Conservation (phyloP, 2,113 vertebrate species). For the Callionymus lyra region DNA sequence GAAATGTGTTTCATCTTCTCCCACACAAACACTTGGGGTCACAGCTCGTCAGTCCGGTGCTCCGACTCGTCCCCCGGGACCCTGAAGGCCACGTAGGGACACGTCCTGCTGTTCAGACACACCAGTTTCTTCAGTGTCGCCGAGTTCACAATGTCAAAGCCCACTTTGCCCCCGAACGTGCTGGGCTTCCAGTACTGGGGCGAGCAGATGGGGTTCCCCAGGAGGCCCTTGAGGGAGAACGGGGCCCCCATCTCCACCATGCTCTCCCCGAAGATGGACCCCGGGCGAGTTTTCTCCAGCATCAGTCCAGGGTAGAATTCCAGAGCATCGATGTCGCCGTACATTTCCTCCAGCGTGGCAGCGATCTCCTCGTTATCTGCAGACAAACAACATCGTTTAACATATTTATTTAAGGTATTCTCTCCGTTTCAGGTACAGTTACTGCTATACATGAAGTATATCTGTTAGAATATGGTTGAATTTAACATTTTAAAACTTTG, state of each 20-base stretch:
- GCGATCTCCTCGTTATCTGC: conserved; percentile 78
- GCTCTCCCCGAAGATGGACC: conserved; percentile 86
- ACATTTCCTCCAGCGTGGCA: conserved; percentile 74
- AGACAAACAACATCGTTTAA: conserved; percentile 5
- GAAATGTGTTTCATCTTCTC: too few relatives aligned
- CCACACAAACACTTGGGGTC: too few relatives aligned
- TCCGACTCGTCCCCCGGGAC: conserved; percentile 52
- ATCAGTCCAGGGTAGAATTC: conserved; percentile 86
- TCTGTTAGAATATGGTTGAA: too few relatives aligned
- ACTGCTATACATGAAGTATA: too few relatives aligned
- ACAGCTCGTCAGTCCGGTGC: conserved; percentile 39
- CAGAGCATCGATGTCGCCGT: conserved; percentile 84
- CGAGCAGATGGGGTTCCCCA: conserved; percentile 94
- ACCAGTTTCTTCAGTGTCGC: conserved; percentile 82
- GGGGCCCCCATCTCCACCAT: conserved; percentile 96
- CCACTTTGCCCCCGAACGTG: conserved; percentile 84
- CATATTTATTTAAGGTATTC: too few relatives aligned
- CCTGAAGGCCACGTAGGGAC: conserved; percentile 78
- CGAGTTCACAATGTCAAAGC: conserved; percentile 86
- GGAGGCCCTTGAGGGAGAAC: conserved; percentile 90
- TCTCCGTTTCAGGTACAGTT: too few relatives aligned
- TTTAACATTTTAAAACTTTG: too few relatives aligned
- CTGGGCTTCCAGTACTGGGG: conserved; percentile 96
- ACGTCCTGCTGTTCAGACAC: conserved; percentile 81
- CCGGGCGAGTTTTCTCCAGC: conserved; percentile 75